Percentiles rank a stretch among this genome's conserved stretches.
Conservation (phyloP, 2,888 invertebrate species). For the Mantis religiosa region DNA sequence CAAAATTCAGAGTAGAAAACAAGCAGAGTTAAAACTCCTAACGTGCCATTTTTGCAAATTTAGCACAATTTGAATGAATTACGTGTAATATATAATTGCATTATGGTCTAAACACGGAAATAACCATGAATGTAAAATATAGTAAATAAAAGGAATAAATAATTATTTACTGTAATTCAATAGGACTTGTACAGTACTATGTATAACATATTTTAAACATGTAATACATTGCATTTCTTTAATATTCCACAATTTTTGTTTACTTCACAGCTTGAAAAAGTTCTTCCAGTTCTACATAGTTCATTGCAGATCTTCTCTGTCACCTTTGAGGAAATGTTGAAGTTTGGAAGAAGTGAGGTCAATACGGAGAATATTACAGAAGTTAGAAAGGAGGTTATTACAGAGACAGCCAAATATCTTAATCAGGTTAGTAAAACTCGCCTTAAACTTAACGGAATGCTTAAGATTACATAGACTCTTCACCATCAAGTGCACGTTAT, state of each 20-base stretch:
- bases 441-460: not conserved
- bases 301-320: conserved; percentile 50
- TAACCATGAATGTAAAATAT: too few species aligned
- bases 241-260: conserved; percentile 37
- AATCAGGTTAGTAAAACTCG: not conserved
- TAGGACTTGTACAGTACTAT: too few species aligned
- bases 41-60: too few species aligned
- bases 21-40: too few species aligned
- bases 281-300: conserved; percentile 56
- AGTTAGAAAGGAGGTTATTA: not conserved
- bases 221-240: not conserved
- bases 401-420: not conserved
- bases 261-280: conserved; percentile 53
- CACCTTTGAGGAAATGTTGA: conserved; percentile 47
- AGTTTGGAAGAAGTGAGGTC: conserved; percentile 20
- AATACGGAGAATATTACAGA: not conserved
- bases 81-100: too few species aligned
- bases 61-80: too few species aligned
- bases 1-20: too few species aligned
- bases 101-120: too few species aligned
- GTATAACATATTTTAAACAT: too few species aligned
- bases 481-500: not conserved
- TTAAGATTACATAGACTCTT: not conserved
- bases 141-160: too few species aligned
- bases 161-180: too few species aligned